phyloP scores from a whole-genome alignment of 2,797 vertebrate genomes.

The Acanthiza pusilla region DNA sequence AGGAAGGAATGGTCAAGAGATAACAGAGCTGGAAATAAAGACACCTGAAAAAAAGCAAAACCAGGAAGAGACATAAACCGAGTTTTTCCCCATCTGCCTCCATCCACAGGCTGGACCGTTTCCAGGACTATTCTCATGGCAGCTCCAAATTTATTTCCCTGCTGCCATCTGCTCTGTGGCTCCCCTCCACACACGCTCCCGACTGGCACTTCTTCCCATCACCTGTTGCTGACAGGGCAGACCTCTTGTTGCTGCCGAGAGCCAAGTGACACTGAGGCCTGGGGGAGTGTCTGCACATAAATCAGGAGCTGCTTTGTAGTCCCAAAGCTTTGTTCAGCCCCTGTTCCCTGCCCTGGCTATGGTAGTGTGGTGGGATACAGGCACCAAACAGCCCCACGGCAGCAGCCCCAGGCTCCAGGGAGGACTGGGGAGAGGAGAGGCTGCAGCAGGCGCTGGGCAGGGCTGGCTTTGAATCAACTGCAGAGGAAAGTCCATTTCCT shows the following conservation, averaged over 20 bases:
- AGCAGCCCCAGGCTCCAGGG: neutral
- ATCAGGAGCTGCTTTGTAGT: neutral
- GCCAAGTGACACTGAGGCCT: neutral
- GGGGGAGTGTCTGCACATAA: neutral
- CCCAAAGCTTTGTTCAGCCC: neutral
- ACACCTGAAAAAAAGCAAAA: neutral
- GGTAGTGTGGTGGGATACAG: neutral
- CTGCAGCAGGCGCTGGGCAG: neutral
- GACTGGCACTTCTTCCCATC: conserved; percentile 45
- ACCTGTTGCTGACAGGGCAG: conserved; percentile 69
- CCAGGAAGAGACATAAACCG: neutral
- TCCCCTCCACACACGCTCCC: conserved; percentile 22
- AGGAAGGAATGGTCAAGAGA: neutral
- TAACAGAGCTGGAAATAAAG: neutral
- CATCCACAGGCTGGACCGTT: neutral
- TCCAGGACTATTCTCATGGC: conserved; percentile 61
- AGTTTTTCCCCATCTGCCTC: neutral
- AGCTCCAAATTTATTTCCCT: conserved; percentile 60
- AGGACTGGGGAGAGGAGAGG: neutral
- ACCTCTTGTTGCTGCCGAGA: conserved; percentile 28
- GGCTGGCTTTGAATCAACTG: neutral
- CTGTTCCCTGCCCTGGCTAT: neutral
- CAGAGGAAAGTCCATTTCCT: neutral
- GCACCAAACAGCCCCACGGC: neutral
- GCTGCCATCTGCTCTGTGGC: conserved; percentile 64